Conservation (phyloP, 2,797 vertebrate genomes). For the Coregonus suidteri region DNA sequence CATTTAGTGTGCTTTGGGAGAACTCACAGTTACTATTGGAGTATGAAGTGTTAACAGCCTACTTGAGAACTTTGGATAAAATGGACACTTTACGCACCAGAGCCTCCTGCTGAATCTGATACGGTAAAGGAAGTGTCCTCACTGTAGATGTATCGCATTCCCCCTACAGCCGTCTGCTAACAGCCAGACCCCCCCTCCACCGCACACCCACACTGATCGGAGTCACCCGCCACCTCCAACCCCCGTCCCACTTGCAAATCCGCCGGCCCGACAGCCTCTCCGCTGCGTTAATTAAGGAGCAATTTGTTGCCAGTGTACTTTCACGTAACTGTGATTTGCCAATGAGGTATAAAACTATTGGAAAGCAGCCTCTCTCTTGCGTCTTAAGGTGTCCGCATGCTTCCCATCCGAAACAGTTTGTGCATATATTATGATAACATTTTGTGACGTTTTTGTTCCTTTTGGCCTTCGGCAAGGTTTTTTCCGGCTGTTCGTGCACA, state of each 20-base stretch:
- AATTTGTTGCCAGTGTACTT: constrained; percentile 56
- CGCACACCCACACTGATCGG: background rate
- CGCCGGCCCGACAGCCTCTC: background rate
- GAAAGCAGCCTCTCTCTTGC: constrained; percentile 35
- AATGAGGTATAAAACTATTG: constrained; percentile 57
- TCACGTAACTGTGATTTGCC: constrained; percentile 61
- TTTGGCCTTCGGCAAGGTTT: too few relatives aligned
- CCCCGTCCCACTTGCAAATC: background rate
- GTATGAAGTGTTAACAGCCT: too few relatives aligned
- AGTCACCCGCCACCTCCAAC: too few relatives aligned
- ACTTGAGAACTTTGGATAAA: too few relatives aligned
- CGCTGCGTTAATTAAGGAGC: constrained; percentile 50
- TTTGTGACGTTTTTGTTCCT: too few relatives aligned
- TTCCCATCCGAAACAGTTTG: too few relatives aligned
- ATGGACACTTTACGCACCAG: too few relatives aligned
- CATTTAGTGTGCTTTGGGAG: too few relatives aligned
- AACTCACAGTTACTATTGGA: too few relatives aligned
- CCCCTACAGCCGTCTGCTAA: background rate
- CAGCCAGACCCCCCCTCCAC: background rate
- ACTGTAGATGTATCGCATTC: background rate
- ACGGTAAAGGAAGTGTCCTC: background rate
- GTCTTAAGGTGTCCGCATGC: background rate
- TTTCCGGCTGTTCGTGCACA: too few relatives aligned
- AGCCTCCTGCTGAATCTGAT: too few relatives aligned
- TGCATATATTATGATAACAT: too few relatives aligned